Evolutionary conservation across 1,140 invertebrate genomes (phyloP), one percentile per base, ranked within the genome.

Genomic region (Drosophila trapezifrons): DNA sequence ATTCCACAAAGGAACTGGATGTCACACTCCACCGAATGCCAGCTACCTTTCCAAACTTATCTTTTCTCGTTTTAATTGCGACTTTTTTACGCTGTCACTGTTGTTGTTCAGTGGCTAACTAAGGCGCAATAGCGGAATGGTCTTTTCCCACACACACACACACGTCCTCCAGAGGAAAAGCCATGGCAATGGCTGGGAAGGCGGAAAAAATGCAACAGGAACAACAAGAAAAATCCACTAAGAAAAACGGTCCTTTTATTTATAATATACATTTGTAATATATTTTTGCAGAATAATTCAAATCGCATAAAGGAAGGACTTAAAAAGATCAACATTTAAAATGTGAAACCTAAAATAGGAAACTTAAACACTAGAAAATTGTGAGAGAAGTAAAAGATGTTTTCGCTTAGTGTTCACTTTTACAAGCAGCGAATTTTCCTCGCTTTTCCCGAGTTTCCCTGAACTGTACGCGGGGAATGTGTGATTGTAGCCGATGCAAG

Each of bases 401-500:
- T 71, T 59, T 43, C 15, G 6, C 29, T 17, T 0, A 51, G 27
- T 65, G 45, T 43, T 15, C 5, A 5, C 20, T 22, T 18, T n/a
- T 10, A 25, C n/a, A 12, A 56, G 51, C 25, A 43, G 32, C 20
- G 17, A 35, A 17, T 52, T 45, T 71, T 40, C 15, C n/a, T 17
- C 32, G 32, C 63, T 32, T 37, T 45, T 35, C n/a, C 32, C 46
- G 52, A 20, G 27, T 46, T 46, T 54, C 52, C 10, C 38, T 58
- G 42, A 29, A 20, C 72, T 54, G 45, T 66, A 58, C 40, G 51
- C 78, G 59, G 54, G 45, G 79, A 49, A 69, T 86, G 84, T 83
- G 84, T 57, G 76, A 89, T 83, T 89, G 80, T 89, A 78, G 84
- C 76, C 62, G 66, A 56, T 89, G 84, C 84, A 87, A 87, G 84